phyloP scores from a whole-genome alignment of 2,113 vertebrate species.

The Sarotherodon lohbergeri region DNA sequence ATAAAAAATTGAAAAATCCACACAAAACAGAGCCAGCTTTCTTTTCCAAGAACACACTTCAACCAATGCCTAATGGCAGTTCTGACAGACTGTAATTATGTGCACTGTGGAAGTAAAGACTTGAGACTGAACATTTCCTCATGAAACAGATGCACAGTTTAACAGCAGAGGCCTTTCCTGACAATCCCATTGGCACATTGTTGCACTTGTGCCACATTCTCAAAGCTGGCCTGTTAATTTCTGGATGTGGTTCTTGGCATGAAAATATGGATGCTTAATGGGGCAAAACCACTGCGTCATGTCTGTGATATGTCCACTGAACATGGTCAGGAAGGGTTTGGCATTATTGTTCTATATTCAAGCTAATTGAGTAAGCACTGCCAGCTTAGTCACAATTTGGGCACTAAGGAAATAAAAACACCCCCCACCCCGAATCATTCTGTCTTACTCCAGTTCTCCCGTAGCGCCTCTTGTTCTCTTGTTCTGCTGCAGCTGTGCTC shows the following conservation, averaged over 20 bases:
- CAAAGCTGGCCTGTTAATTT: conserved; percentile 53
- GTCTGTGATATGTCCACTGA: conserved; percentile 66
- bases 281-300: conserved; percentile 60
- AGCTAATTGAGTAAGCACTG: conserved; percentile 43
- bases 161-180: conserved; percentile 30
- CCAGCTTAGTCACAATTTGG: conserved; percentile 41
- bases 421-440: neutral
- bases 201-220: conserved; percentile 38
- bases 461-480: conserved; percentile 45
- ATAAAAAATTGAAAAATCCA: neutral
- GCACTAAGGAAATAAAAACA: conserved; percentile 39
- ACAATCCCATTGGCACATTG: conserved; percentile 38
- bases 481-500: conserved; percentile 45
- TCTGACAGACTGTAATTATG: conserved; percentile 20
- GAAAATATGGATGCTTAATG: conserved; percentile 45
- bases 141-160: conserved; percentile 36
- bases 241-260: conserved; percentile 63
- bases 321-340: conserved; percentile 63
- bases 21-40: neutral
- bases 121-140: conserved; percentile 42
- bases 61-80: neutral
- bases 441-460: conserved; percentile 29
- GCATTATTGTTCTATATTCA: conserved; percentile 58
- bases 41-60: neutral
- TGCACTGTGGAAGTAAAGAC: conserved; percentile 5